Evolutionary conservation across 1,140 invertebrate species (phyloP), one percentile per base, ranked within the genome.

Genomic region (Mylabris phalerata): DNA sequence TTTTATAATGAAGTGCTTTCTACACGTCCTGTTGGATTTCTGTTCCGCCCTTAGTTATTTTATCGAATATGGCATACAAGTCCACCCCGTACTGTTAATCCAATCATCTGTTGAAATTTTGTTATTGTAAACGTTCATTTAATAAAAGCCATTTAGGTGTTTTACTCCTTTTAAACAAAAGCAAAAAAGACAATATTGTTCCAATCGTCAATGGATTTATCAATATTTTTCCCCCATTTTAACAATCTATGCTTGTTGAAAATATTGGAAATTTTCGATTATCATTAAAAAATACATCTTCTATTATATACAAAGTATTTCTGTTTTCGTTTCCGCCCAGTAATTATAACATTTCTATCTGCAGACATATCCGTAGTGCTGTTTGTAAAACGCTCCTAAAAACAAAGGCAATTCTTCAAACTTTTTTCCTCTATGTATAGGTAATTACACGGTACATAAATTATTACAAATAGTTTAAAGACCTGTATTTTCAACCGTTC

Each of bases 1-100:
- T 66, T 66, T 66, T 60, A 66, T 66, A 66, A 66, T 66, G 60
- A 66, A 66, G 65, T 66, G 65, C 65, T 66, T 66, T 66, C 62
- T 64, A 57, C 60, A 62, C 62, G 65, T 62, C 65, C 55, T 59
- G 62, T 62, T 61, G 50, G 57, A 64, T 64, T 66, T 58, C 60
- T 58, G 62, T 63, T 60, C 64, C 43, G 57, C 65, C 60, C 59
- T 64, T 64, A 60, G 62, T 64, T 62, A 62, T 66, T 66, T 65
- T 65, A 65, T 65, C 60, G 62, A 64, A 66, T 66, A 64, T 66
- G 65, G 63, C 60, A 52, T 52, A 57, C 63, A 65, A 65, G 63
- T 65, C 57, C 32, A 32, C 48, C 63, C 58, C 48, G 48, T 54
- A 56, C 63, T 51, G 59, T 64, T 64, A 65, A 65, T 65, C 60